Percentiles rank a stretch among this genome's conserved stretches.
phyloP scores from a whole-genome alignment of 2,888 invertebrate genomes.

The Mythimna lalbum region DNA sequence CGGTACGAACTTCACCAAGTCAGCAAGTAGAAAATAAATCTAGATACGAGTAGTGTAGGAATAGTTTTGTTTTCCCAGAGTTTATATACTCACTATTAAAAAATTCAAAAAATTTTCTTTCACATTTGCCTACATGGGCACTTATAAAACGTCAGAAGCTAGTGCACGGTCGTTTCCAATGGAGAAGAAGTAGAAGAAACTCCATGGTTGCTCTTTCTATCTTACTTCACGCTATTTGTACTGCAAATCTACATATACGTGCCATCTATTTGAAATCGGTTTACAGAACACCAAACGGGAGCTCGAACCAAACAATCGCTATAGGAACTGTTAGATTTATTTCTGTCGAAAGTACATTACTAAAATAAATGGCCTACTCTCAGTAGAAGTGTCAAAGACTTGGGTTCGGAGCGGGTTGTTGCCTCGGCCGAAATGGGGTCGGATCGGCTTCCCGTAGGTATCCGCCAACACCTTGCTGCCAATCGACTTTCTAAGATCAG shows the following conservation, averaged over 20 bases:
- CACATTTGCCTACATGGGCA: no score
- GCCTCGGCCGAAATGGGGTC: constrained; percentile 79
- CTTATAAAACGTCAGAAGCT: no score
- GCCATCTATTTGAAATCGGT: constrained; percentile 52
- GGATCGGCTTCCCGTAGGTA: constrained; percentile 73
- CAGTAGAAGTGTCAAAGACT: constrained; percentile 81
- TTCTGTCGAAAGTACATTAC: constrained; percentile 76
- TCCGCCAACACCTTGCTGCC: constrained; percentile 68
- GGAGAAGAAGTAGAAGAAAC: no score
- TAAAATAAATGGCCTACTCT: constrained; percentile 82
- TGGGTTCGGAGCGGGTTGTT: constrained; percentile 76
- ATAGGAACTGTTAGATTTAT: constrained; percentile 79
- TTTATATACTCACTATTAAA: background rate
- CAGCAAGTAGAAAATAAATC: background rate
- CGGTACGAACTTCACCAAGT: no score
- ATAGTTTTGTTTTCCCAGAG: background rate
- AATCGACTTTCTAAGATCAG: constrained; percentile 52
- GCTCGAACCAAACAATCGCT: constrained; percentile 72
- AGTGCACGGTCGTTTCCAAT: no score
- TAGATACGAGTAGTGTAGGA: no score
- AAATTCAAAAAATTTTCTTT: no score
- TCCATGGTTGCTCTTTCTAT: background rate
- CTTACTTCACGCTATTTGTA: constrained; percentile 5
- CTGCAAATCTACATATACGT: constrained; percentile 8
- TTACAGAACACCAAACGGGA: constrained; percentile 57